Evolutionary conservation across 2,113 vertebrate genomes (phyloP).

Genomic region (Machaerirhynchus nigripectus): DNA sequence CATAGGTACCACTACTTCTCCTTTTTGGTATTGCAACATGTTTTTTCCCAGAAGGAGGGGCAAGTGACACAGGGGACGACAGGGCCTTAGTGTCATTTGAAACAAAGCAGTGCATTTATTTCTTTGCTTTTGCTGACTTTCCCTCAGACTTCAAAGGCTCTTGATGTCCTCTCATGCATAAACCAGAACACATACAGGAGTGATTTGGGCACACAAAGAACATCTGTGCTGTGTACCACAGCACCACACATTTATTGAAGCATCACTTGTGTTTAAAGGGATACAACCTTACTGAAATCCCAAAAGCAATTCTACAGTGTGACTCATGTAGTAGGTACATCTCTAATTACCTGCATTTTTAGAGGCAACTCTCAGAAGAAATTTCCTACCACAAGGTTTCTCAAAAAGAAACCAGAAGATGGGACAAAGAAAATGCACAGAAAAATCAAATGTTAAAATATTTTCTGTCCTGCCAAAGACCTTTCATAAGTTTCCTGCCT

Average conservation of each 20-base stretch:
- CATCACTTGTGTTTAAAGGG: background rate
- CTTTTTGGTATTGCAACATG: fast-evolving
- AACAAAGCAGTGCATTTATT: background rate
- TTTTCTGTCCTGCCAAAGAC: background rate
- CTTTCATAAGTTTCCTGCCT: background rate
- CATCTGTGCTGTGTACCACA: constrained; percentile 7
- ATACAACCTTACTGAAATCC: background rate
- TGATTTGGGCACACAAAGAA: background rate
- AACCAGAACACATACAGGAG: background rate
- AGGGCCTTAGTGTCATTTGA: background rate
- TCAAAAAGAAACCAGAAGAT: background rate
- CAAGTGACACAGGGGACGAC: background rate
- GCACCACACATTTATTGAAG: background rate
- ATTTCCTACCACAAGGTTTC: background rate
- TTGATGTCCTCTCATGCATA: background rate
- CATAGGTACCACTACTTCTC: background rate
- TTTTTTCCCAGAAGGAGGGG: background rate
- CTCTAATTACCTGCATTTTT: background rate
- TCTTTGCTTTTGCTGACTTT: background rate
- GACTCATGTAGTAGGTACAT: background rate
- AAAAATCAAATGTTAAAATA: background rate
- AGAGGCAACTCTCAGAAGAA: background rate
- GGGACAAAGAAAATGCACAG: background rate
- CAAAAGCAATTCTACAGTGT: background rate
- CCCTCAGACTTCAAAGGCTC: background rate